Evolutionary conservation across 2,888 invertebrate genomes (phyloP), one percentile per base, ranked within the genome.

Genomic region (Spodoptera picta): DNA sequence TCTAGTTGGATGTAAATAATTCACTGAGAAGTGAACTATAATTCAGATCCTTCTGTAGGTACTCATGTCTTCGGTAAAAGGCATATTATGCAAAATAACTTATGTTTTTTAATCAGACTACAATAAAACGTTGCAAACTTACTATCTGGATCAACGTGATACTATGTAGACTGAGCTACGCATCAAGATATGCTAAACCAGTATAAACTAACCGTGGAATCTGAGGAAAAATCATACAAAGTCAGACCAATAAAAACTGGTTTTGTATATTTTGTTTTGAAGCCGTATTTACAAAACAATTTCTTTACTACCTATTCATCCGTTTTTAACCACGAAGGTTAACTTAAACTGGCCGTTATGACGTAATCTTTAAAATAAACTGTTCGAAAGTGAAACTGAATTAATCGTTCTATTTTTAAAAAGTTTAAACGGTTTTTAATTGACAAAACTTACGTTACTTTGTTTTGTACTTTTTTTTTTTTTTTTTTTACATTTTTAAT

Each of bases 351-450:
- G 58, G 66, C 62, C 61, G 41, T 43, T 65, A 64, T 83, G 73
- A 81, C 81, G 80, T 75, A 80, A 81, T 51, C 44, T 63, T 69
- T 66, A 73, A 75, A 73, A 77, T 79, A 73, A 77, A 76, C 65
- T 54, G 43, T 62, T 69, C 55, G 87, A 90, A 90, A 90, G 90
- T 88, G 81, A 86, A 85, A 84, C 82, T 64, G 74, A 79, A 73
- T 66, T 81, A 85, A 89, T 89, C 87, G 87, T 79, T 86, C 85
- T 88, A 89, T 91, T 90, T 90, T 83, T 65, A 76, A 77, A 69
- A 23, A 10, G 53, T 46, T 47, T 73, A 83, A 89, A 90, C 86
- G 79, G 81, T 68, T 82, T 86, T 90, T 87, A 91, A 92, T 91
- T 87, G 83, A 82, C 80, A 83, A 36, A 50, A 46, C 36, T 66